Percentiles rank a stretch among this genome's conserved stretches.
Conservation (phyloP, 2,113 vertebrate species). For the Xiphophorus couchianus region DNA sequence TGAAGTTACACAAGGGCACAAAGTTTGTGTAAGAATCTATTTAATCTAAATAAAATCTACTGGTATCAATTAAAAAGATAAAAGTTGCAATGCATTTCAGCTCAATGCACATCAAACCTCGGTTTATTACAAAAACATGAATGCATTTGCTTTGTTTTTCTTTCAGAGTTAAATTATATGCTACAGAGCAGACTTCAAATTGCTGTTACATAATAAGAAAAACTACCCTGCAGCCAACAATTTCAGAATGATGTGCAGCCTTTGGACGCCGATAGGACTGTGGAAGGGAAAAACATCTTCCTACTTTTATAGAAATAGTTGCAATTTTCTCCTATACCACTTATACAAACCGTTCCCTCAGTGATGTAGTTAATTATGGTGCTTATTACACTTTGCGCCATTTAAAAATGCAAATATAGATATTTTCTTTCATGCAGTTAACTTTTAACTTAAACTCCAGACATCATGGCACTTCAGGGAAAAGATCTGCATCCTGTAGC, state of each 20-base stretch:
- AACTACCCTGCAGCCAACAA: background rate
- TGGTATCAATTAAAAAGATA: background rate
- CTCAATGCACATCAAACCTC: background rate
- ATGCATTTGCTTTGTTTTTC: background rate
- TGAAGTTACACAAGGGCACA: background rate
- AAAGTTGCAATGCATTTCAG: background rate
- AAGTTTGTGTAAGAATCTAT: no score
- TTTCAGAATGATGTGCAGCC: background rate
- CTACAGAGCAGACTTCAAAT: background rate
- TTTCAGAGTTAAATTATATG: background rate
- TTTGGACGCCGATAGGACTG: background rate
- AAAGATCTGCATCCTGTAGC: background rate
- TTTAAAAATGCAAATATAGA: conserved; percentile 18
- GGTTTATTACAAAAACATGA: background rate
- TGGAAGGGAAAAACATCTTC: background rate
- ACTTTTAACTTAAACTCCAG: background rate
- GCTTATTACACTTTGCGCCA: background rate
- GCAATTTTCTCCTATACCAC: background rate
- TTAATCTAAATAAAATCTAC: no score
- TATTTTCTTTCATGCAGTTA: conserved; percentile 6
- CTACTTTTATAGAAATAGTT: background rate
- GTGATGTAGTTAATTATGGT: conserved; percentile 5
- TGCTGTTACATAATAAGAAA: background rate
- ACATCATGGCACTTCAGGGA: background rate
- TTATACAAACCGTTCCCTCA: conserved; percentile 2